Conservation (phyloP, 2,888 invertebrate genomes). For the Polietes domitor region DNA sequence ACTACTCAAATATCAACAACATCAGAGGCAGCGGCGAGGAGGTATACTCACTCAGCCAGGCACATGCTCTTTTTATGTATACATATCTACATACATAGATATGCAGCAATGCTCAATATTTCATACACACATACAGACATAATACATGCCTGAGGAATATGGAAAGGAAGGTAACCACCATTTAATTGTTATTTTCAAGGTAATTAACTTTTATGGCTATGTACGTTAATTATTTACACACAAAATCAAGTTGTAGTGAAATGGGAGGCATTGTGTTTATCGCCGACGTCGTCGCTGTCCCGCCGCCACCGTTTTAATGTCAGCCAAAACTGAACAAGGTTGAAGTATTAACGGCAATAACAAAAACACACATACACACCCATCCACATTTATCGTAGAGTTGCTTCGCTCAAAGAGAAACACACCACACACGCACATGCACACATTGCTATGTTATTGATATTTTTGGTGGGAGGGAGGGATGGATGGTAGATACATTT, state of each 20-base stretch:
- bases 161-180: slow-evolving; percentile 35
- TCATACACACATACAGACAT: not conserved
- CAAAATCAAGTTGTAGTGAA: not conserved
- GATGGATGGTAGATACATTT: slow-evolving; percentile 7
- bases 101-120: not conserved
- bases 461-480: not conserved
- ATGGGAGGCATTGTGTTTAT: not conserved
- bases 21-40: not conserved
- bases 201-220: slow-evolving; percentile 25
- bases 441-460: not conserved
- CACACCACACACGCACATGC: not conserved
- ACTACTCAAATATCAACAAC: slow-evolving; percentile 5
- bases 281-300: not conserved
- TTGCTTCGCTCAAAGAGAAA: no score
- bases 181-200: slow-evolving; percentile 50
- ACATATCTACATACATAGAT: no score
- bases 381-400: no score
- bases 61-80: not conserved
- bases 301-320: not conserved
- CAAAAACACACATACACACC: not conserved
- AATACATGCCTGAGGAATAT: slow-evolving; percentile 19
- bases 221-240: not conserved
- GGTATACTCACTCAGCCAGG: not conserved
- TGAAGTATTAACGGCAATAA: not conserved
- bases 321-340: not conserved